Percentiles rank a stretch among this genome's conserved stretches.
Conservation (phyloP, 2,888 invertebrate species). For the Taphrorychus bicolor region DNA sequence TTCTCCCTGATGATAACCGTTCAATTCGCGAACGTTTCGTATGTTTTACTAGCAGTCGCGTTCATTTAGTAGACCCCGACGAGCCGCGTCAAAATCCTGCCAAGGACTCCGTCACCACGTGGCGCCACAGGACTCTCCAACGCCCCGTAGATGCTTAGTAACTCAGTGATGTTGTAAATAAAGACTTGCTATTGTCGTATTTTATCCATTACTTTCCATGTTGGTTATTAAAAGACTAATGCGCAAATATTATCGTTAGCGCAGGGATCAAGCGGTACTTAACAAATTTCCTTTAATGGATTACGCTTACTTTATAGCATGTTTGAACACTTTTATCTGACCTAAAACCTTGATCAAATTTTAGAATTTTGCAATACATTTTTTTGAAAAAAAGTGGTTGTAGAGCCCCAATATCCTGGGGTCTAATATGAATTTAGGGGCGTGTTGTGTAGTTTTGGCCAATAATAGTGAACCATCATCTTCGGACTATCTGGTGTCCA, state of each 20-base stretch:
- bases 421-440: slow-evolving; percentile 33
- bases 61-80: slow-evolving; percentile 12
- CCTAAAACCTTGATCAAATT: neutral
- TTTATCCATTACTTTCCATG: neutral
- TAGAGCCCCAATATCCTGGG: slow-evolving; percentile 10
- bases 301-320: too few relatives aligned
- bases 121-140: neutral
- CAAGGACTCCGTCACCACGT: neutral
- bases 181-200: slow-evolving; percentile 14
- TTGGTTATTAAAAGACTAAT: neutral
- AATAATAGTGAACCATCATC: slow-evolving; percentile 28
- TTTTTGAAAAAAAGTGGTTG: neutral
- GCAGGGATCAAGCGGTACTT: neutral
- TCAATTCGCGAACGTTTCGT: slow-evolving; percentile 10
- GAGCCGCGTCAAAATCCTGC: slow-evolving; percentile 19
- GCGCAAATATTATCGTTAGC: neutral
- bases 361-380: neutral
- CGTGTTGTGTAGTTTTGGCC: slow-evolving; percentile 27
- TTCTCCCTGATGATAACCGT: neutral
- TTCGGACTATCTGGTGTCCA: slow-evolving; percentile 26
- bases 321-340: too few relatives aligned
- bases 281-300: neutral
- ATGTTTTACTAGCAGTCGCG: slow-evolving; percentile 23
- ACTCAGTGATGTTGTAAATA: slow-evolving; percentile 22
- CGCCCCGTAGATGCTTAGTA: slow-evolving; percentile 32